Percentiles rank a stretch among this genome's conserved stretches.
Conservation (phyloP, 2,113 vertebrate species). For the Menura novaehollandiae region DNA sequence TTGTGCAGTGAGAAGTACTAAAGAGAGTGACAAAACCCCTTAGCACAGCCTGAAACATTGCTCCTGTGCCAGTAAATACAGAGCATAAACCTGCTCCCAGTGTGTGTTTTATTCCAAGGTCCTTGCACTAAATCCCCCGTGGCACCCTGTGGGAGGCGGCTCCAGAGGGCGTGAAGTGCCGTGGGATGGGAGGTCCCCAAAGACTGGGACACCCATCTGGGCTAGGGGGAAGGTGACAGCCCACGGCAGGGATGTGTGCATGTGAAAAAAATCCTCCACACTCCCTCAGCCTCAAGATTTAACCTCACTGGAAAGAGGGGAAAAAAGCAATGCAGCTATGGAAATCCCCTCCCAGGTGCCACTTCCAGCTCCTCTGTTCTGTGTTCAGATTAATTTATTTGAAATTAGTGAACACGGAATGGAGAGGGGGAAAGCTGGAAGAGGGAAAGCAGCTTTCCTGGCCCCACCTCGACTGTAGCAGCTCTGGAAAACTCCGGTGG, state of each 20-base stretch:
- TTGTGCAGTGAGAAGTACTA: background rate
- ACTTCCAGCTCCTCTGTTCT: background rate
- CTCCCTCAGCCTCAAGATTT: background rate
- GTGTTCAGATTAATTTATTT: background rate
- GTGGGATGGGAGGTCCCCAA: background rate
- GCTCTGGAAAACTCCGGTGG: background rate
- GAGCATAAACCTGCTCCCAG: slow-evolving; percentile 8
- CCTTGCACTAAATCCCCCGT: background rate
- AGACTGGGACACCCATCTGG: background rate
- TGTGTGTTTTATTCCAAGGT: background rate
- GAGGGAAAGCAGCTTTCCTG: background rate
- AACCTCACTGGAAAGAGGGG: background rate
- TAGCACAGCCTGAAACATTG: slow-evolving; percentile 6
- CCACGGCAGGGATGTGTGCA: background rate
- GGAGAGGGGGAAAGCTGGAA: background rate
- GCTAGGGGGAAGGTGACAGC: background rate
- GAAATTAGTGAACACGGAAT: background rate
- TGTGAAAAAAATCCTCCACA: background rate
- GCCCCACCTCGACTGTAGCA: fast-evolving
- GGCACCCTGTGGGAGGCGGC: background rate
- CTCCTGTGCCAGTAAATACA: background rate
- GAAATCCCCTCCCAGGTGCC: background rate
- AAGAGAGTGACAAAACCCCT: background rate
- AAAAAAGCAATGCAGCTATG: background rate
- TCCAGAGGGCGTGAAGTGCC: background rate